Percentiles rank a stretch among this genome's conserved stretches.
Evolutionary conservation across 2,797 vertebrate genomes (phyloP).

Genomic region (Sebastes vulpes): DNA sequence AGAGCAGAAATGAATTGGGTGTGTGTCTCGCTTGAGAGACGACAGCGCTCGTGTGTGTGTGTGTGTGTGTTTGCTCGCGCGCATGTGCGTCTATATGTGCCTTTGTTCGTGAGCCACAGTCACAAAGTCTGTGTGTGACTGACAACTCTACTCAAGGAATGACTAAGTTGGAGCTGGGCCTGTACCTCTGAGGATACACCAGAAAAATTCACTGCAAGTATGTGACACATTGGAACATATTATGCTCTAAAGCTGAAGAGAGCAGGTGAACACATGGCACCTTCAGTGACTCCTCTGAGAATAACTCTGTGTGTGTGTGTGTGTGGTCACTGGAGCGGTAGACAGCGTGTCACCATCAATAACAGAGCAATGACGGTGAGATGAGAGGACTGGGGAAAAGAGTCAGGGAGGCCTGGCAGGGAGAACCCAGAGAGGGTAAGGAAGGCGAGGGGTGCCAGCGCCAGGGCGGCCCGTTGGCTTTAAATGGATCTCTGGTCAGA

Average conservation of each 20-base stretch:
- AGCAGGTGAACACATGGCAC: conserved; percentile 58
- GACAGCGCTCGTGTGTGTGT: neutral
- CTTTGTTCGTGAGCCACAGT: conserved; percentile 65
- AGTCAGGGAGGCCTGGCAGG: conserved; percentile 71
- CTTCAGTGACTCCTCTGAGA: conserved; percentile 18
- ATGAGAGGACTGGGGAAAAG: conserved; percentile 81
- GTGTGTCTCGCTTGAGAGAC: conserved; percentile 48
- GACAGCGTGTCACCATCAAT: conserved; percentile 86
- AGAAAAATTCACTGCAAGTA: conserved; percentile 40
- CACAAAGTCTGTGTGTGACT: conserved; percentile 60
- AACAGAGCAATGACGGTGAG: conserved; percentile 76
- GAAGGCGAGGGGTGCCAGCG: conserved; percentile 71
- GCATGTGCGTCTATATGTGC: conserved; percentile 1
- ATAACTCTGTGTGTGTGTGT: conserved; percentile 25
- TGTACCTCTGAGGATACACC: conserved; percentile 49
- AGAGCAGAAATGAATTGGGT: conserved; percentile 50
- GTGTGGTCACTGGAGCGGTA: conserved; percentile 70
- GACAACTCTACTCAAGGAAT: conserved; percentile 62
- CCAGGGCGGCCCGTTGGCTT: conserved; percentile 74
- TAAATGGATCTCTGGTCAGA: conserved; percentile 86
- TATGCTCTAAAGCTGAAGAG: conserved; percentile 33
- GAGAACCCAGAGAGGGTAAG: conserved; percentile 70
- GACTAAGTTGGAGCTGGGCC: conserved; percentile 51
- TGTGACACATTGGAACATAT: conserved; percentile 55
- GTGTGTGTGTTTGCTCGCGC: neutral